Evolutionary conservation across 2,113 vertebrate species (phyloP).

Genomic region (Sylvilagus bachmani): DNA sequence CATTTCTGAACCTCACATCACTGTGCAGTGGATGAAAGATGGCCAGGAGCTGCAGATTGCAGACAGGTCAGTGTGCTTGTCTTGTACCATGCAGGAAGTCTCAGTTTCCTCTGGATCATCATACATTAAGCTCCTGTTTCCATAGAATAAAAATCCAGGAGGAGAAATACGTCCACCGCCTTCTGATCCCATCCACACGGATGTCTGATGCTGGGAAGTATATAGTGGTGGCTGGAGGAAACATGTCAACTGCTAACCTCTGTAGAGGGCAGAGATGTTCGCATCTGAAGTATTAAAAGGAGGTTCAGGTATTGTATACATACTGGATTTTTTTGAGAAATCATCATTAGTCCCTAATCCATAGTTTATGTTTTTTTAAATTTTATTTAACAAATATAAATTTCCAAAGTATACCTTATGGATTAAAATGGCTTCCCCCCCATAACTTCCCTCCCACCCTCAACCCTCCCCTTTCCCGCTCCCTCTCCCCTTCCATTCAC

Average conservation of each 20-base stretch:
- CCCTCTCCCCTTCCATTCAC: too few species aligned
- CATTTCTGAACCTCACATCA: constrained; percentile 96
- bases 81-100: neutral
- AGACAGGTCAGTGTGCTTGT: constrained; percentile 90
- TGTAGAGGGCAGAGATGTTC: constrained; percentile 97
- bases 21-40: constrained; percentile 98
- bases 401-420: too few species aligned
- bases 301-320: constrained; percentile 90
- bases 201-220: constrained; percentile 97
- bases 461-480: too few species aligned
- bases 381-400: too few species aligned
- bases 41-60: constrained; percentile 94
- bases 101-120: neutral
- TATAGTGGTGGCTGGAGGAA: constrained; percentile 96
- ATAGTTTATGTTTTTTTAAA: neutral
- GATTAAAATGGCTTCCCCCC: too few species aligned
- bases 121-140: neutral
- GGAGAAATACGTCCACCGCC: constrained; percentile 96
- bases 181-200: constrained; percentile 94
- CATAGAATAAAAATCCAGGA: constrained; percentile 92
- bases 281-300: constrained; percentile 92
- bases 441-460: too few species aligned
- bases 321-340: neutral
- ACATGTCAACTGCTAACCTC: constrained; percentile 94
- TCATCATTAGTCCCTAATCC: neutral